Conservation (phyloP, 2,797 vertebrate genomes). For the Rhabdophis nuchalis region DNA sequence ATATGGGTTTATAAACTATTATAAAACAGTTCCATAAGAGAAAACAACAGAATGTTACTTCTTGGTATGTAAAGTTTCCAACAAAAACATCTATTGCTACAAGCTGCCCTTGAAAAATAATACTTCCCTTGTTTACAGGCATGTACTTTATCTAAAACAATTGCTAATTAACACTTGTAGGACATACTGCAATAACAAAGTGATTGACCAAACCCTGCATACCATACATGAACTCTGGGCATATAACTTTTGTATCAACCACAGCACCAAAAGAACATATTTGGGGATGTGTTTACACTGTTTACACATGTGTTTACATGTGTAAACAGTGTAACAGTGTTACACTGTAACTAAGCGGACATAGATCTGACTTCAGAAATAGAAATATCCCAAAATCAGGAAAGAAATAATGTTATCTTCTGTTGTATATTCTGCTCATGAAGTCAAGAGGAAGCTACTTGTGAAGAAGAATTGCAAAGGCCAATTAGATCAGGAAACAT, state of each 20-base stretch:
- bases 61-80: background rate
- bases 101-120: background rate
- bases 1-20: background rate
- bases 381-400: background rate
- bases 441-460: background rate
- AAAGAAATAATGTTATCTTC: background rate
- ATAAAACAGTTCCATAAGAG: background rate
- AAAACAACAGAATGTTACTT: background rate
- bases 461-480: background rate
- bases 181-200: background rate
- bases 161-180: background rate
- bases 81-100: background rate
- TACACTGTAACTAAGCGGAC: background rate
- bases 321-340: no score
- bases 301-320: no score
- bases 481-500: background rate
- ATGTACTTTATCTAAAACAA: background rate
- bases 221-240: background rate
- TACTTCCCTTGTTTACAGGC: background rate
- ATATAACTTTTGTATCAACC: background rate
- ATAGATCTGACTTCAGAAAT: background rate
- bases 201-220: background rate
- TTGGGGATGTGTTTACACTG: no score
- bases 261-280: background rate
- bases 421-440: background rate